A percentile compares a stretch with the other conserved stretches of the same genome.
Evolutionary conservation across 2,888 invertebrate genomes (phyloP).

Genomic region (Rhagium mordax): DNA sequence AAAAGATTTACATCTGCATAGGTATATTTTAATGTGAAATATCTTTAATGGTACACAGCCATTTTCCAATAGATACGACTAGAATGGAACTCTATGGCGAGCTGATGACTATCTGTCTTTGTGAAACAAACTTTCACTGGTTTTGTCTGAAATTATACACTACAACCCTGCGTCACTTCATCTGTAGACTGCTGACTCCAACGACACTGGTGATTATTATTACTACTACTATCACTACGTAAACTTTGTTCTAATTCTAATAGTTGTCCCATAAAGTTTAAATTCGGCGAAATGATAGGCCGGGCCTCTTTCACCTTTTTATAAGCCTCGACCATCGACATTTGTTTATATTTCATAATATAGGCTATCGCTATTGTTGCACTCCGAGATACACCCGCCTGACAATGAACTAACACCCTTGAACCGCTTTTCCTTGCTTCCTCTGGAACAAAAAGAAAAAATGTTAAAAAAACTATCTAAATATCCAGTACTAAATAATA

Average conservation of each 20-base stretch:
- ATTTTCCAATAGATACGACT: slow-evolving; percentile 65
- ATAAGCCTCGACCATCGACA: slow-evolving; percentile 90
- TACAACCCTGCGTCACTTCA: slow-evolving; percentile 73
- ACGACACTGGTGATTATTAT: slow-evolving; percentile 70
- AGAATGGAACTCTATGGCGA: slow-evolving; percentile 65
- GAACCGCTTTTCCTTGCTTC: slow-evolving; percentile 79
- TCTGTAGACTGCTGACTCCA: slow-evolving; percentile 73
- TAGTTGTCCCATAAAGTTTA: slow-evolving; percentile 95
- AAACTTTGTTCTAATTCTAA: slow-evolving; percentile 85
- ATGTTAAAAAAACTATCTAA: background rate
- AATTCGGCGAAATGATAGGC: slow-evolving; percentile 94
- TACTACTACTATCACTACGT: slow-evolving; percentile 66
- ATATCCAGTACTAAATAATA: no score
- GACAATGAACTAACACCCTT: slow-evolving; percentile 93
- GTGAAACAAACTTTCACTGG: slow-evolving; percentile 29
- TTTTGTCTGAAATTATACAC: slow-evolving; percentile 67
- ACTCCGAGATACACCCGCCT: slow-evolving; percentile 95
- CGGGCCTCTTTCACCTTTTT: slow-evolving; percentile 88
- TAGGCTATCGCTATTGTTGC: slow-evolving; percentile 96
- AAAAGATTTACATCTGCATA: slow-evolving; percentile 44
- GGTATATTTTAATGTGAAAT: slow-evolving; percentile 52
- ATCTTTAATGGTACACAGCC: slow-evolving; percentile 69
- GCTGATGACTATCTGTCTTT: slow-evolving; percentile 54
- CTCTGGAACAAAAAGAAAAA: slow-evolving; percentile 73
- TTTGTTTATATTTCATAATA: slow-evolving; percentile 89